A percentile compares a stretch with the other conserved stretches of the same genome.
Conservation (phyloP, 2,797 vertebrate genomes). For the Lycodopsis pacificus region DNA sequence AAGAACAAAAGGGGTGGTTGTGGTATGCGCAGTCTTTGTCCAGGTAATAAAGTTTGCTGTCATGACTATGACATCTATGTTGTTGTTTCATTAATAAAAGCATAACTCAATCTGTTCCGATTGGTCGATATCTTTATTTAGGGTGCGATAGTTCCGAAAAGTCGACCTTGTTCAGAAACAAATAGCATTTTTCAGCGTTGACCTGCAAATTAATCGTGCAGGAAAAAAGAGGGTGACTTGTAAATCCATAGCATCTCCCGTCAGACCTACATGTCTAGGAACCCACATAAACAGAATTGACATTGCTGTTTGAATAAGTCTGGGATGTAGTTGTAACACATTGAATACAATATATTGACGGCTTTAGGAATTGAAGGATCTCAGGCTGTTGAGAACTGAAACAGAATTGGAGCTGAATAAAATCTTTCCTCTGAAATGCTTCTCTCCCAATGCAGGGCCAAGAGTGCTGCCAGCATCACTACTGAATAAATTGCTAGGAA, state of each 20-base stretch:
- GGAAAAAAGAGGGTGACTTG: not conserved
- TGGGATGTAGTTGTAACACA: not conserved
- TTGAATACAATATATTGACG: not conserved
- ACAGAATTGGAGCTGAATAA: not conserved
- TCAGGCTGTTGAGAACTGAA: not conserved
- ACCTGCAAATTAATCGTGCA: too few relatives aligned
- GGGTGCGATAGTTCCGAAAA: too few relatives aligned
- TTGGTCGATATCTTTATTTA: too few relatives aligned
- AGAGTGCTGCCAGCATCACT: conserved; percentile 1
- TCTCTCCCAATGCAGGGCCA: not conserved
- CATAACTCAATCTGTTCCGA: too few relatives aligned
- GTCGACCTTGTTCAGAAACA: too few relatives aligned
- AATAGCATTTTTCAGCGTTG: too few relatives aligned
- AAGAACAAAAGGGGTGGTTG: too few relatives aligned
- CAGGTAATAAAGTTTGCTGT: too few relatives aligned
- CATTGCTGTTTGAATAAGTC: not conserved
- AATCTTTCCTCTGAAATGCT: not conserved
- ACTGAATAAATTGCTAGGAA: not conserved
- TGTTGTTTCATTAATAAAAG: too few relatives aligned
- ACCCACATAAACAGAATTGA: not conserved
- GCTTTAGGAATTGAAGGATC: not conserved
- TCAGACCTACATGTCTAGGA: not conserved
- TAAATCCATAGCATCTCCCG: not conserved
- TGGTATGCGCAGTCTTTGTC: too few relatives aligned
- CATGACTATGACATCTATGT: too few relatives aligned